phyloP scores from a whole-genome alignment of 2,888 invertebrate species.

The Chrysina gloriosa region DNA sequence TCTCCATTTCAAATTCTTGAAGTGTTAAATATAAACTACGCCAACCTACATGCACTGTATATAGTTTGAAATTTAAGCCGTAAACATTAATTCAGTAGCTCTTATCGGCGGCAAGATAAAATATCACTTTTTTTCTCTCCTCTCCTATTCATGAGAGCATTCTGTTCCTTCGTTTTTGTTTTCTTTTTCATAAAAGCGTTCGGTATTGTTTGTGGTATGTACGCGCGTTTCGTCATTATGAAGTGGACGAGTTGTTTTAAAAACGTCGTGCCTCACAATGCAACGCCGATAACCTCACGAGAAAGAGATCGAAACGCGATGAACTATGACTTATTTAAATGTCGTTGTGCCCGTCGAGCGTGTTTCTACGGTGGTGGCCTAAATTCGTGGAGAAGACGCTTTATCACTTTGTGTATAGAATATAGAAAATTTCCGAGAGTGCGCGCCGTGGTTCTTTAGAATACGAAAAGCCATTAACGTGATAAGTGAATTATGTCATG shows the following conservation, averaged over 20 bases:
- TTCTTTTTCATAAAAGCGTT: background rate
- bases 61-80: constrained; percentile 13
- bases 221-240: constrained; percentile 3
- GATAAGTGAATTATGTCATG: constrained; percentile 27
- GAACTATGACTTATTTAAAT: constrained; percentile 36
- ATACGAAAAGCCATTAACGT: constrained; percentile 23
- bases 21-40: constrained; percentile 26
- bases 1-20: constrained; percentile 22
- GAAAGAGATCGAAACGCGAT: constrained; percentile 20
- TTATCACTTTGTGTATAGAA: background rate
- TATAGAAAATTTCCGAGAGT: background rate
- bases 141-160: background rate
- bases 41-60: background rate
- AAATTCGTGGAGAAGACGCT: constrained; percentile 21
- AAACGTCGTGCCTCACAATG: constrained; percentile 13
- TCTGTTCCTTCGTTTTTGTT: background rate
- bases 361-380: constrained; percentile 31
- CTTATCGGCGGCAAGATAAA: constrained; percentile 22
- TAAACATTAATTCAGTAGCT: constrained; percentile 33
- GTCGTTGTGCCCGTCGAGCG: constrained; percentile 21
- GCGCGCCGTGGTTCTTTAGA: constrained; percentile 2
- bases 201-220: background rate
- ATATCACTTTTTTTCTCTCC: constrained; percentile 11
- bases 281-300: constrained; percentile 11
- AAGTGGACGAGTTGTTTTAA: constrained; percentile 9